Base-by-base conservation (phyloP, 2,113 vertebrate species). In the Epinephelus lanceolatus region DNA sequence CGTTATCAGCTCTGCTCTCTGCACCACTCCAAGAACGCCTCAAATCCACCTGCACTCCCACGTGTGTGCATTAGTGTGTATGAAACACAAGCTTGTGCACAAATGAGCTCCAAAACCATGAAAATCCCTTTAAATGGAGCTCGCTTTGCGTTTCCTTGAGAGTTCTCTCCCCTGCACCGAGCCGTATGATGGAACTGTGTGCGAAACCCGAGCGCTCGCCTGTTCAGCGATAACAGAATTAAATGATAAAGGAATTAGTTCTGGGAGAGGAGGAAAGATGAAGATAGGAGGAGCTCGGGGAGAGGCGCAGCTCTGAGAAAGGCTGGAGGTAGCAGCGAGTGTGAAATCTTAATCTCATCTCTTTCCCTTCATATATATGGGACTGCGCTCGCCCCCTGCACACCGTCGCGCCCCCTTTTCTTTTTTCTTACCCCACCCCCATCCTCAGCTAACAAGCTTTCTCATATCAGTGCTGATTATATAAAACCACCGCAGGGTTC, bases 331-430 rank as follows among this genome's bases (percentile, higher is more conserved):
- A 79, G 68, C 78, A 71, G 76, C 42, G 11, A 84, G 74, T 88
- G 82, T 83, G 83, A 86, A 90, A 92, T 91, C 90, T 72, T 86
- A 90, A 90, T 90, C 92, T 88, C 62, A 88, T 89, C 86, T 88
- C 81, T 42, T 27, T 27, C 42, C 70, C 65, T 57, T 70, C 63
- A 57, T 69, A 84, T 52, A 74, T 51, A 84, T 47, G 63, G 56
- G 6, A 2, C 60, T 67, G 52, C 23, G 40, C 66, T 45, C 74
- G 17, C 15, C 14, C 30, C 37, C 68, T 73, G 51, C 76, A 55
- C 76, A 74, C 25, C 3, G 6, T 17, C 80, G 14, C 42, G 37
- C 51, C 40, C 61, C 1, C 30, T 13, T 19, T 0, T 19, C 19
- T 27, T 19, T 25, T 71, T 71, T 59, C 37, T 30, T 9, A 15